Conservation (phyloP, 2,888 invertebrate genomes). For the Calliscelio sp. region DNA sequence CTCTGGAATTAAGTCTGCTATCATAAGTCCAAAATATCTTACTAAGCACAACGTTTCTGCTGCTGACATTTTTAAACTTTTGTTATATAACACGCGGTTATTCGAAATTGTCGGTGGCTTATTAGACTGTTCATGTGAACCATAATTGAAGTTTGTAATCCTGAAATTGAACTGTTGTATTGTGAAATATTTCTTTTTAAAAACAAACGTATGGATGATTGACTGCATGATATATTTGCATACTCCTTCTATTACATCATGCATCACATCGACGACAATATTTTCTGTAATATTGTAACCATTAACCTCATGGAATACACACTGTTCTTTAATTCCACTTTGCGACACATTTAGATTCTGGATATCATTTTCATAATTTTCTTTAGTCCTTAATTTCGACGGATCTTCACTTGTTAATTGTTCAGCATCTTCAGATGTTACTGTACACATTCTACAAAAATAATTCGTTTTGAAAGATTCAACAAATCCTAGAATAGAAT, state of each 20-base stretch:
- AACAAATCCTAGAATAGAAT: too few relatives aligned
- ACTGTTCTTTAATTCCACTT: conserved; percentile 34
- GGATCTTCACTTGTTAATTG: not conserved
- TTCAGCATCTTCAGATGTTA: conserved; percentile 3
- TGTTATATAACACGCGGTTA: not conserved
- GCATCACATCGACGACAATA: conserved; percentile 49
- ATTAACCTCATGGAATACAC: conserved; percentile 31
- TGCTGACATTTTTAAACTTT: conserved; percentile 20
- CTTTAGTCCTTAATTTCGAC: not conserved
- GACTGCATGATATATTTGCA: conserved; percentile 25
- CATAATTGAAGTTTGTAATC: conserved; percentile 27
- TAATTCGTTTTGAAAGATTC: conserved; percentile 25
- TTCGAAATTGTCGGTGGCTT: conserved; percentile 29
- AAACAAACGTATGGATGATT: not conserved
- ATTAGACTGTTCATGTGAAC: conserved; percentile 11
- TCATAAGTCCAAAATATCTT: conserved; percentile 1
- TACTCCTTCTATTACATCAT: conserved; percentile 63
- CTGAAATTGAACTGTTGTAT: conserved; percentile 16
- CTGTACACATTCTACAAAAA: conserved; percentile 33
- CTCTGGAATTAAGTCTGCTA: not conserved
- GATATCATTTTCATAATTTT: not conserved
- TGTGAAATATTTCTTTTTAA: conserved; percentile 29
- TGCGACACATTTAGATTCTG: not conserved
- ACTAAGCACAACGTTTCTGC: conserved; percentile 16
- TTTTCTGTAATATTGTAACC: conserved; percentile 60